Conservation (phyloP, 2,113 vertebrate genomes). For the Notarius quadriscutis region DNA sequence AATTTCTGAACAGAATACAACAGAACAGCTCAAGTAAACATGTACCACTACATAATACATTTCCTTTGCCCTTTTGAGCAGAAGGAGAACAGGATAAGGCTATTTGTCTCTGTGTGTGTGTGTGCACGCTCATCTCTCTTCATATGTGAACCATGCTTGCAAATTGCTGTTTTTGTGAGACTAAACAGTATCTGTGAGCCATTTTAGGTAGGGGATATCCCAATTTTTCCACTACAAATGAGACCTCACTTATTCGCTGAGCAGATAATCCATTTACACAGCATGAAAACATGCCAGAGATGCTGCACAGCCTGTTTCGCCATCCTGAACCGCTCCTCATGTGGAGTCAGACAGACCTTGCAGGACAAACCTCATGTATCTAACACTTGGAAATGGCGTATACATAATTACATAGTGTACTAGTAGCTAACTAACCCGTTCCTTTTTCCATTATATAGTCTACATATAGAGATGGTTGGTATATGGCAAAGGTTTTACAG, state of each 20-base stretch:
- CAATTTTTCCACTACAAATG: constrained; percentile 10
- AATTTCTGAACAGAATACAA: constrained; percentile 15
- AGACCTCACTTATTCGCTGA: constrained; percentile 6
- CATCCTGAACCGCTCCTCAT: neutral
- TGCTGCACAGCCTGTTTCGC: neutral
- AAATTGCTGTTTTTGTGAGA: constrained; percentile 21
- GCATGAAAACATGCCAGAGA: constrained; percentile 28
- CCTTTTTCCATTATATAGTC: neutral
- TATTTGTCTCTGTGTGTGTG: constrained; percentile 1
- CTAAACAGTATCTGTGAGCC: constrained; percentile 1
- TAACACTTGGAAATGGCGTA: neutral
- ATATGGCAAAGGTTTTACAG: neutral
- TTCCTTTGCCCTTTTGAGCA: constrained; percentile 38
- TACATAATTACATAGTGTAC: neutral
- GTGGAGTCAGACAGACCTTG: neutral
- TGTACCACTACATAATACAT: constrained; percentile 36
- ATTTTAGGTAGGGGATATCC: constrained; percentile 3
- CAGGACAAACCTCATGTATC: neutral
- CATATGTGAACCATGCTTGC: neutral
- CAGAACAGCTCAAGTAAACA: constrained; percentile 31
- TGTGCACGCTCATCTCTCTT: constrained; percentile 7
- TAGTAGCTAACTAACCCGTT: neutral
- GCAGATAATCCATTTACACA: constrained; percentile 36
- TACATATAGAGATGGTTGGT: neutral
- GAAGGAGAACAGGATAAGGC: constrained; percentile 18